These are phyloP conservation scores for Parazoanthus swiftii DNA, from an alignment of 92 coral and sea anemone genomes.

Conservation along the genomic window DNA sequence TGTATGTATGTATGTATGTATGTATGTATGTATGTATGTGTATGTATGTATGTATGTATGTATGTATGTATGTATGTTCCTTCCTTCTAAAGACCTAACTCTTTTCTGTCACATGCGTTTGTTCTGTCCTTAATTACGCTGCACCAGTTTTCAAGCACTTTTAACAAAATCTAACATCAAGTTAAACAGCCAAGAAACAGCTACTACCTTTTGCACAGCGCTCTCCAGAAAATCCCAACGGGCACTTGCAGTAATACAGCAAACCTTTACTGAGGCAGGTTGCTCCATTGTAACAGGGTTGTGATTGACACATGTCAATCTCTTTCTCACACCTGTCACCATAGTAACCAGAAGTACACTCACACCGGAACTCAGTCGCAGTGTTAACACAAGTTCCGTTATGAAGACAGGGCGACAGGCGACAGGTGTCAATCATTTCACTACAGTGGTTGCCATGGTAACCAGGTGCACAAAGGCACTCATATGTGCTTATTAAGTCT, in stretches of 20 bases:
- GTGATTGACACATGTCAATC: constrained; percentile 73
- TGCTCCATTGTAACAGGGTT: constrained; percentile 70
- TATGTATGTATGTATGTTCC: too few relatives aligned
- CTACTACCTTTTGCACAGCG: constrained; percentile 61
- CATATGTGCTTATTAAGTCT: constrained; percentile 44
- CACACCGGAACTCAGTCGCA: constrained; percentile 55
- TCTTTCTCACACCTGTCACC: constrained; percentile 69
- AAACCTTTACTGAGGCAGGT: constrained; percentile 71
- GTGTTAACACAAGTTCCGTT: constrained; percentile 67
- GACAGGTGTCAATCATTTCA: constrained; percentile 63
- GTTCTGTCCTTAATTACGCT: too few relatives aligned
- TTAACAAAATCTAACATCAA: neutral
- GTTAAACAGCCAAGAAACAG: neutral
- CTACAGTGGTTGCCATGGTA: constrained; percentile 74
- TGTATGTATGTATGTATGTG: too few relatives aligned
- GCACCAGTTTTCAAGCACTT: too few relatives aligned
- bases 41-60: too few relatives aligned
- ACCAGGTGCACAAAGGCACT: constrained; percentile 64
- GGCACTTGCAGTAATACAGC: constrained; percentile 65
- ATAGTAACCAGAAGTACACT: constrained; percentile 56
- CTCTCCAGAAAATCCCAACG: constrained; percentile 61
- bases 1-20: too few relatives aligned
- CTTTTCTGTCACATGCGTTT: too few relatives aligned
- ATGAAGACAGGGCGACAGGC: constrained; percentile 67
- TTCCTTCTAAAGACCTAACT: too few relatives aligned